Evolutionary conservation across 2,888 invertebrate genomes (phyloP), one percentile per base, ranked within the genome.

Genomic region (Hypomecis atomaria): DNA sequence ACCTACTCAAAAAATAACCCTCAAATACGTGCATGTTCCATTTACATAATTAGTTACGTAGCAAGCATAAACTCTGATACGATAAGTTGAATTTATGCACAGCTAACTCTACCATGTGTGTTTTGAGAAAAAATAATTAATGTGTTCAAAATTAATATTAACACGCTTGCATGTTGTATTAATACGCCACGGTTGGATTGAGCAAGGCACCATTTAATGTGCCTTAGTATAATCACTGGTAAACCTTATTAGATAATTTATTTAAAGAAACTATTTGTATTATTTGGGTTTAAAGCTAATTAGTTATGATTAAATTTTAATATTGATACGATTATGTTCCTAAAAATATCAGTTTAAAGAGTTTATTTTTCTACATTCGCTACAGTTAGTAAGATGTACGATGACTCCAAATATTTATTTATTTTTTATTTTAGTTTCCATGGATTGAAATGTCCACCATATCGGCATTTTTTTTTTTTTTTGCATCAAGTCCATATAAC

Each of bases 41-140:
- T 64, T 64, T 56, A 64, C 88, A 89, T 87, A 89, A 89, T 87
- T 87, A 72, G 72, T 67, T 71, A 87, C 87, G 88, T 86, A 84
- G 85, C 82, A 80, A 85, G 87, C 88, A 88, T 89, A 89, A 90
- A 89, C 84, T 86, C 85, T 81, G 83, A 82, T 87, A 84, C 88
- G 90, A 89, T 90, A 89, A 88, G 83, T 83, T 73, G 78, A 86
- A 88, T 89, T 88, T 88, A 89, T 89, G 85, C 82, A 82, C 79
- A 85, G 82, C 72, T 83, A 81, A 81, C 74, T 66, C 69, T 78
- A 82, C 80, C 80, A 79, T 76, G 82, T 82, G 79, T 81, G 71
- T 72, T 71, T 72, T 71, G 66, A 71, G 69, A 72, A 72, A 72
- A 72, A 72, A 71, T 71, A 70, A 72, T 69, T 71, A 68, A 72